Evolutionary conservation across 2,888 invertebrate species (phyloP).

Genomic region (Arrhopalites spinosus): DNA sequence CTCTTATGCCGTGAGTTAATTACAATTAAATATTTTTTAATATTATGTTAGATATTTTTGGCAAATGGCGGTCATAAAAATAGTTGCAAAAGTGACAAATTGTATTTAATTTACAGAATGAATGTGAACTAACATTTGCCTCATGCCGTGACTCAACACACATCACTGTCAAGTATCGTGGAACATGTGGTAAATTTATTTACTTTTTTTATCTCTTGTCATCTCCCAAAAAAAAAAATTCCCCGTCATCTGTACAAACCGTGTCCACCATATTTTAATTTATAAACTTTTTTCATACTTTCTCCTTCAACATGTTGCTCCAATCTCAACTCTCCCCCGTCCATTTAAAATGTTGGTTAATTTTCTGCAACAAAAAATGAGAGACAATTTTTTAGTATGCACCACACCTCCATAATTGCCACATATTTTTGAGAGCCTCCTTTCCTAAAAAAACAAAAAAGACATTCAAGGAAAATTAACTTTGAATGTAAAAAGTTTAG

Average conservation of each 20-base stretch:
- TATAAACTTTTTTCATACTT: neutral
- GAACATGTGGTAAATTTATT: conserved; percentile 73
- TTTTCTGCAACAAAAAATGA: neutral
- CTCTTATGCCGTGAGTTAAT: no score
- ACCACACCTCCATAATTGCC: neutral
- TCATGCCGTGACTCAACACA: conserved; percentile 62
- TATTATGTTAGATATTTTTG: no score
- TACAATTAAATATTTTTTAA: no score
- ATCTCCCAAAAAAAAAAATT: no score
- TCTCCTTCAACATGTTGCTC: neutral
- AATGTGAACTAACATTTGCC: conserved; percentile 61
- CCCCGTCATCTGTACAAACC: no score
- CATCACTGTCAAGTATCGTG: conserved; percentile 66
- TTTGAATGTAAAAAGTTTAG: no score
- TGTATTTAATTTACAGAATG: no score
- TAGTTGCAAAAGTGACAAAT: no score
- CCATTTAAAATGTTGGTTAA: neutral
- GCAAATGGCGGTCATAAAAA: no score
- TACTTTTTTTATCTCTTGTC: no score
- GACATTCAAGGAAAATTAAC: neutral
- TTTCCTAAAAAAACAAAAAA: neutral
- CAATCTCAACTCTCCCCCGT: neutral
- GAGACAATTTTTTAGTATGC: neutral
- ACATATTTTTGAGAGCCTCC: neutral
- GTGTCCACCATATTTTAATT: neutral